Evolutionary conservation across 2,113 vertebrate species (phyloP), one percentile per base, ranked within the genome.

Genomic region (Megaceryle maxima): DNA sequence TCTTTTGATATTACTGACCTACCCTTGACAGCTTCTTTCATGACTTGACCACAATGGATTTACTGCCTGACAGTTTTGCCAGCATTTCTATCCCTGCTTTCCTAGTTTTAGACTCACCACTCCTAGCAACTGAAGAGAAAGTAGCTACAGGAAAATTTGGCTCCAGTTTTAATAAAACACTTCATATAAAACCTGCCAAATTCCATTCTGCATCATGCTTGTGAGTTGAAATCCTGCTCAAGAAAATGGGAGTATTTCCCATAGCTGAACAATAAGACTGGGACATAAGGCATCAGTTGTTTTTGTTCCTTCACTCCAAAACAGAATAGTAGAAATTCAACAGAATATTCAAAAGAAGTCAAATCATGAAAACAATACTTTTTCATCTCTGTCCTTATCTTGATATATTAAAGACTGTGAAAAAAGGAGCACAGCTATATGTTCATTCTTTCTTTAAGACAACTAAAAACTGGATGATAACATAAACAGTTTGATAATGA

Each of bases 81-180:
- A 63, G 29, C 5, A 16, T 11, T 81, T 50, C 51, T 53, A 37
- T 26, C 2, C 14, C 13, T 1, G 1, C 2, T 7, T 28, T 69
- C 25, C 43, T 33, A 2, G 31, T 44, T 10, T 68, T 13, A 25
- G 19, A 48, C 11, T 68, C 0, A 0, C 18, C 44, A 31, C 20
- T 31, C 19, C 14, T 28, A 11, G 43, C 29, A 78, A 7, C 28
- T 41, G 59, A 37, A 62, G 59, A 72, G 51, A 64, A 13, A 79
- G 14, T 10, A 56, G 59, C 53, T 69, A 51, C 16, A 66, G 31
- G n/a, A 76, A 84, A 81, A 37, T 26, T 5, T 62, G 41, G 3
- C 41, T 87, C 9, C 20, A 62, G 20, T 28, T 87, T 81, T 78
- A 78, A 81, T 13, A 83, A 91, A 46, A 13, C 15, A 21, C 14